Conservation (phyloP, 2,113 vertebrate species). For the Aspiorhynchus laticeps region DNA sequence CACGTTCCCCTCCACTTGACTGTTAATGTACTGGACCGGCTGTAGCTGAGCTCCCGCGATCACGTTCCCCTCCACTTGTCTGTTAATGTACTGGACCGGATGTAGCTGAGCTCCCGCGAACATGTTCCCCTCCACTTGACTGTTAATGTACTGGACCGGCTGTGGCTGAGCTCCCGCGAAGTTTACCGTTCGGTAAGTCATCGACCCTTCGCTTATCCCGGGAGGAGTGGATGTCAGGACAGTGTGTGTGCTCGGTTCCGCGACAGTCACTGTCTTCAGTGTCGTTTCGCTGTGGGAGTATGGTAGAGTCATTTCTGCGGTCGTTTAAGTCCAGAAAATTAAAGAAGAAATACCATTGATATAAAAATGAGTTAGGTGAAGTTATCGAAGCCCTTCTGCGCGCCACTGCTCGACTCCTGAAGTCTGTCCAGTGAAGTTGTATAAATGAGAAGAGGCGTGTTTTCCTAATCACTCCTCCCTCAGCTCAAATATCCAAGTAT, state of each 20-base stretch:
- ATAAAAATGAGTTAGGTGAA: neutral
- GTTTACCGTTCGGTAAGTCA: slow-evolving; percentile 60
- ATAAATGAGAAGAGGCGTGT: slow-evolving; percentile 33
- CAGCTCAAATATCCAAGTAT: neutral
- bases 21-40: slow-evolving; percentile 58
- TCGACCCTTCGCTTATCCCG: neutral
- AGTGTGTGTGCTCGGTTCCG: neutral
- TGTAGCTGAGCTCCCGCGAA: slow-evolving; percentile 39
- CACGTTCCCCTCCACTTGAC: slow-evolving; percentile 42
- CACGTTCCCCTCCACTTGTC: slow-evolving; percentile 42
- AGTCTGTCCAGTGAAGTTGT: neutral
- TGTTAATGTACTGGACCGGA: slow-evolving; percentile 58
- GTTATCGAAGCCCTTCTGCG: neutral
- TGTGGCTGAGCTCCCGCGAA: slow-evolving; percentile 17
- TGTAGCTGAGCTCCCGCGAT: slow-evolving; percentile 21
- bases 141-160: slow-evolving; percentile 58
- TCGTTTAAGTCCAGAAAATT: neutral
- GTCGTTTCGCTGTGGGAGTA: slow-evolving; percentile 40
- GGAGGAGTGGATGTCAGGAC: neutral
- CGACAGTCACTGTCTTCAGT: neutral
- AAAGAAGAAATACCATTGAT: neutral
- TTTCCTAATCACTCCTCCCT: neutral
- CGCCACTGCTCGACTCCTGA: neutral
- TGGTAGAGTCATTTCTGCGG: slow-evolving; percentile 65
- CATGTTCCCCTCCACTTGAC: slow-evolving; percentile 43